Conservation (phyloP, 1,140 invertebrate genomes). For the Danaus plexippus region DNA sequence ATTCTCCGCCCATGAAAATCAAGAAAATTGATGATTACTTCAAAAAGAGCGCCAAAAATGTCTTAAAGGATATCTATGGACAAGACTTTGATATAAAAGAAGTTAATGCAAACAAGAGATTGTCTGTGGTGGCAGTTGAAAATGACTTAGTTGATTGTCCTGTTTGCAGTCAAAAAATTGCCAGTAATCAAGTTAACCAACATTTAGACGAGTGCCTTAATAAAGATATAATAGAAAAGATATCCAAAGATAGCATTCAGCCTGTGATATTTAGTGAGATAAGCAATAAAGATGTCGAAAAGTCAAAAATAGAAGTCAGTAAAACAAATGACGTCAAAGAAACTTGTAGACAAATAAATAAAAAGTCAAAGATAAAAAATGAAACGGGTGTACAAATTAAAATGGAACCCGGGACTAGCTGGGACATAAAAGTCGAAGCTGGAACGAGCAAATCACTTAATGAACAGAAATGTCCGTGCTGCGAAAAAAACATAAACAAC, state of each 20-base stretch:
- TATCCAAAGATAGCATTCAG: constrained; percentile 34
- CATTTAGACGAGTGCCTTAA: constrained; percentile 74
- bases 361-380: too few relatives aligned
- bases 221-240: constrained; percentile 52
- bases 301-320: constrained; percentile 6
- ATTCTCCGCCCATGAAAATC: constrained; percentile 48
- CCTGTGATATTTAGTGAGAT: constrained; percentile 14
- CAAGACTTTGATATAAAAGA: constrained; percentile 44
- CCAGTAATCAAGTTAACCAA: constrained; percentile 58
- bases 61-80: constrained; percentile 58
- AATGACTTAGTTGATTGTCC: constrained; percentile 64
- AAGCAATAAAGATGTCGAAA: constrained; percentile 5
- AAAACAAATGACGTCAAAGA: too few relatives aligned
- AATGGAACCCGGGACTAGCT: constrained; percentile 16
- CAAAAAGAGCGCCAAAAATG: constrained; percentile 32
- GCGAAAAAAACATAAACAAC: constrained; percentile 68
- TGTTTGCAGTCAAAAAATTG: constrained; percentile 65
- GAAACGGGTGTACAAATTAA: constrained; percentile 9
- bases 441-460: constrained; percentile 24
- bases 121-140: constrained; percentile 33
- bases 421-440: constrained; percentile 21
- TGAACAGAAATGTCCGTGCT: constrained; percentile 74
- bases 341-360: too few relatives aligned
- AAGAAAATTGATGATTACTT: constrained; percentile 60
- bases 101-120: constrained; percentile 33